A percentile compares a stretch with the other conserved stretches of the same genome.
phyloP scores from a whole-genome alignment of 2,113 vertebrate species.

The Erythrocercus mccallii region DNA sequence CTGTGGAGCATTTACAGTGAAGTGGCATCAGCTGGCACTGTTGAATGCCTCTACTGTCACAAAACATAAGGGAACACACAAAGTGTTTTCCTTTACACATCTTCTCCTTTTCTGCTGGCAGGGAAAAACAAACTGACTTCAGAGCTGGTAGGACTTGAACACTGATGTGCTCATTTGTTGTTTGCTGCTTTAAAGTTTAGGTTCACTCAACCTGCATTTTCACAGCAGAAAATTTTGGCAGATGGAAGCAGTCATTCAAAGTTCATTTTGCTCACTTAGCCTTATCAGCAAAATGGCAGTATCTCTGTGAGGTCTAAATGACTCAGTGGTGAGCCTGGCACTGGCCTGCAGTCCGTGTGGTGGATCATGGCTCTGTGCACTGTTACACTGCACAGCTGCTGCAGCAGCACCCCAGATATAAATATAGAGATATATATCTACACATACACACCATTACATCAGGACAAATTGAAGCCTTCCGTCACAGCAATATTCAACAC shows the following conservation, averaged over 20 bases:
- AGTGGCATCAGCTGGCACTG: not conserved
- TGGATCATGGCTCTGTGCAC: not conserved
- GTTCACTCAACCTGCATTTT: not conserved
- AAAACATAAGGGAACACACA: fast-evolving
- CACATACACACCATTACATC: fast-evolving
- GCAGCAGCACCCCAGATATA: not conserved
- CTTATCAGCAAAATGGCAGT: not conserved
- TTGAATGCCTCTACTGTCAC: not conserved
- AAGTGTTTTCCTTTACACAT: not conserved
- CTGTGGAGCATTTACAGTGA: not conserved
- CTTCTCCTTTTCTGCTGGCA: not conserved
- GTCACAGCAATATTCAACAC: not conserved
- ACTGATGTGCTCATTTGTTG: not conserved
- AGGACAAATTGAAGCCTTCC: not conserved
- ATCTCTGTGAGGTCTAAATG: not conserved
- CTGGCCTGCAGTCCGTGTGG: fast-evolving
- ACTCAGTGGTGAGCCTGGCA: not conserved
- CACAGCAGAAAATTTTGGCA: not conserved
- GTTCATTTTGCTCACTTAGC: not conserved
- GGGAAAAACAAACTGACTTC: not conserved
- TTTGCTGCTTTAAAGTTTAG: not conserved
- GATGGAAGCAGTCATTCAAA: not conserved
- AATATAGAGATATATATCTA: not conserved
- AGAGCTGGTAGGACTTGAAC: not conserved
- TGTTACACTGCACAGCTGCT: not conserved